These are phyloP conservation scores for Andrena minutula DNA, from an alignment of 2,888 invertebrate genomes.

Conservation along the genomic window DNA sequence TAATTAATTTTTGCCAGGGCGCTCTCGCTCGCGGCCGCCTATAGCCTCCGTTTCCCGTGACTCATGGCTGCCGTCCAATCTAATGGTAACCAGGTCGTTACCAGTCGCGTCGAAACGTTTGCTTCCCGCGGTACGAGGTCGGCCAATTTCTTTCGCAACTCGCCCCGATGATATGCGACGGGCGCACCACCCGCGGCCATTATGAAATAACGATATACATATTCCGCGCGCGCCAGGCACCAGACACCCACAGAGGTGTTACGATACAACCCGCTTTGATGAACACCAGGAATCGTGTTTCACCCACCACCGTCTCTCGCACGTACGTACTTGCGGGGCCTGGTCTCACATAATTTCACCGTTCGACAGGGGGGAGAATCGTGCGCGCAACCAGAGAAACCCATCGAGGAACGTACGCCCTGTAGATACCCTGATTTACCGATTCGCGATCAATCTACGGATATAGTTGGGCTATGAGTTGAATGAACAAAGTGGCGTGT, in stretches of 20 bases:
- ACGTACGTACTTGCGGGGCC: conserved; percentile 20
- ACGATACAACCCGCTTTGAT: conserved; percentile 46
- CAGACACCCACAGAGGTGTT: conserved; percentile 46
- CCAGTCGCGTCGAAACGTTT: conserved; percentile 65
- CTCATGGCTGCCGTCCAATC: conserved; percentile 43
- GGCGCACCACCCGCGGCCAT: conserved; percentile 70
- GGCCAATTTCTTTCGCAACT: conserved; percentile 73
- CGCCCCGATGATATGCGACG: conserved; percentile 70
- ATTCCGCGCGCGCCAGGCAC: conserved; percentile 57
- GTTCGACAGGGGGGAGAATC: conserved; percentile 39
- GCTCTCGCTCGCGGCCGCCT: conserved; percentile 12
- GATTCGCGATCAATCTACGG: conserved; percentile 10
- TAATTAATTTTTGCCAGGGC: conserved; percentile 52
- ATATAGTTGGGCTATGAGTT: no score
- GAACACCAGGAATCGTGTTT: conserved; percentile 33
- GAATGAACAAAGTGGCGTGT: no score
- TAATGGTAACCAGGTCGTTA: conserved; percentile 42
- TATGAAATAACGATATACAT: conserved; percentile 75
- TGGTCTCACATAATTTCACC: conserved; percentile 29
- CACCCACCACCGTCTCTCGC: conserved; percentile 27
- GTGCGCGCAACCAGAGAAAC: conserved; percentile 3
- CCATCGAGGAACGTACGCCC: background rate
- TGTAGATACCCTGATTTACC: conserved; percentile 6
- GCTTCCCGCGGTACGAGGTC: conserved; percentile 61
- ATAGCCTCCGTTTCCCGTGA: conserved; percentile 27